Percentiles rank a stretch among this genome's conserved stretches.
Conservation (phyloP, 2,113 vertebrate species). For the Odontesthes bonariensis region DNA sequence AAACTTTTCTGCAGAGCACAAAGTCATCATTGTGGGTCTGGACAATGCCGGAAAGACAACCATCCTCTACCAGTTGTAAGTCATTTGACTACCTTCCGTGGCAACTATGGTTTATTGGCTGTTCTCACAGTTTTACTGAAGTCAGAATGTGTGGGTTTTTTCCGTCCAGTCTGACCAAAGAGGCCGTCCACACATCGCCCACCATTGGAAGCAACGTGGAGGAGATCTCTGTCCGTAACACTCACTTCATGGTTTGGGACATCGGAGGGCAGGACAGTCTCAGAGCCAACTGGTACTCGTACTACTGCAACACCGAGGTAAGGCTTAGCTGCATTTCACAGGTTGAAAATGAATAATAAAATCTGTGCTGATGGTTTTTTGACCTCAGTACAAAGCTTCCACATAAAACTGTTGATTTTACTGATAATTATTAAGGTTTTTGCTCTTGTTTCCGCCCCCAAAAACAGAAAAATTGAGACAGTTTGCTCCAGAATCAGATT, state of each 20-base stretch:
- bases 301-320: slow-evolving; percentile 89
- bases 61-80: slow-evolving; percentile 90
- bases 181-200: slow-evolving; percentile 86
- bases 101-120: too few species aligned
- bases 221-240: slow-evolving; percentile 84
- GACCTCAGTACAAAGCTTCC: not conserved
- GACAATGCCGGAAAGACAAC: slow-evolving; percentile 90
- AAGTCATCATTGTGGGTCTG: slow-evolving; percentile 88
- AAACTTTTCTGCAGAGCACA: slow-evolving; percentile 82
- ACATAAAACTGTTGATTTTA: not conserved
- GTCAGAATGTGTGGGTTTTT: not conserved
- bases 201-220: slow-evolving; percentile 90
- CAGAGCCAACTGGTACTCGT: slow-evolving; percentile 84
- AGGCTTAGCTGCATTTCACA: rapidly evolving
- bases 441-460: too few species aligned
- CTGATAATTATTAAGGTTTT: not conserved
- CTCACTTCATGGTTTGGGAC: slow-evolving; percentile 89
- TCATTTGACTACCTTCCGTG: not conserved
- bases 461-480: too few species aligned
- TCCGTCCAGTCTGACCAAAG: slow-evolving; percentile 83
- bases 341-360: not conserved
- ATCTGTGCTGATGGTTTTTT: not conserved
- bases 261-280: slow-evolving; percentile 88
- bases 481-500: too few species aligned
- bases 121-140: not conserved